Evolutionary conservation across 2,888 invertebrate species (phyloP), one percentile per base, ranked within the genome.

Genomic region (Schizotus pectinicornis): DNA sequence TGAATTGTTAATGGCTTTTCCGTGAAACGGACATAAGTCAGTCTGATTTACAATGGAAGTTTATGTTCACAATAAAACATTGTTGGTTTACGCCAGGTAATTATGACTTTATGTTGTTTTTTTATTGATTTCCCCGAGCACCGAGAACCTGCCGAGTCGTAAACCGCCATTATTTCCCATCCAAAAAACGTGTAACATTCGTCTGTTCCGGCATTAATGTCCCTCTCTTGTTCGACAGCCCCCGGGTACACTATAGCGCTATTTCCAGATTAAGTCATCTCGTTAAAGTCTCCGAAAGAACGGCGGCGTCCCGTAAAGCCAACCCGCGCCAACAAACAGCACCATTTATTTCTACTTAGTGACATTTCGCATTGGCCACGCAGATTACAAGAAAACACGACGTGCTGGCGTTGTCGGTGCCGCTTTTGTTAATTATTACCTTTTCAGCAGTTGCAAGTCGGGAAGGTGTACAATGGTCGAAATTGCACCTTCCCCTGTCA

Each of bases 341-440:
- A 76, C 75, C 79, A 80, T 80, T 80, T 79, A 79, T 79, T 78
- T 78, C 75, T 71, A 71, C 71, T 74, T 77, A 77, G 79, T 79
- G 80, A 80, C 80, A 75, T 77, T 74, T 76, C 71, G 72, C 75
- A 79, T 80, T 79, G 75, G 79, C 71, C 75, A 79, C 75, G 77
- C 74, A 74, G 79, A 77, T 79, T 79, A 77, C 70, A 64, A 68
- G 70, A 70, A 62, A 67, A 72, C 75, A 74, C 74, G 73, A 74
- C 74, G 73, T 73, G n/a, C n/a, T n/a, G 76, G 74, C 74, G 70
- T 70, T 72, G 69, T 69, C 72, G 70, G 68, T 63, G 56, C 61
- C 61, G 67, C 70, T 70, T 74, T 76, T 74, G 74, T 75, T 73
- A 74, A 75, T 76, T 74, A 75, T 69, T 64, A 57, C 63, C 69